Conservation (phyloP, 2,888 invertebrate genomes). For the Stenichneumon culpator region DNA sequence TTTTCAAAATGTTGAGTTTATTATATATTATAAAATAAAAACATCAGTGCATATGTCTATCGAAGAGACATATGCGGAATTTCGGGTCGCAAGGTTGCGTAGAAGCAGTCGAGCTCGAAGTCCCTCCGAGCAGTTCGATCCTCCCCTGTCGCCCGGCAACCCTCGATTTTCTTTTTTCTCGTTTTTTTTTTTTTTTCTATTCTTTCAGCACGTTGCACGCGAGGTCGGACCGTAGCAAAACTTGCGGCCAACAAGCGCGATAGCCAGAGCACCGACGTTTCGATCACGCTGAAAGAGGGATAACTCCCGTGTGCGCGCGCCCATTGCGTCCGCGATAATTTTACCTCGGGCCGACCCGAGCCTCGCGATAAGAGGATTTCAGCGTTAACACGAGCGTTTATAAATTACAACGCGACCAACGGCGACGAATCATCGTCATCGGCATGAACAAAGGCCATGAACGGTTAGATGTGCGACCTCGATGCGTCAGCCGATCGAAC, state of each 20-base stretch:
- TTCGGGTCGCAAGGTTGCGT: not conserved
- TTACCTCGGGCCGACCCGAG: conserved; percentile 63
- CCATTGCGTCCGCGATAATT: conserved; percentile 68
- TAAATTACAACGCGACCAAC: conserved; percentile 71
- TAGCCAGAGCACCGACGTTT: conserved; percentile 2
- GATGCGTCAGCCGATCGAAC: conserved; percentile 46
- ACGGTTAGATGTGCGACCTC: conserved; percentile 45
- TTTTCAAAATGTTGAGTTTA: not conserved
- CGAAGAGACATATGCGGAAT: not conserved
- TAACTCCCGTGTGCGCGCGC: conserved; percentile 34
- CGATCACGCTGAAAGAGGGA: conserved; percentile 23
- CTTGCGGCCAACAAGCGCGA: conserved; percentile 49
- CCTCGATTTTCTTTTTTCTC: conserved; percentile 28
- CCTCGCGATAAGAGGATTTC: conserved; percentile 69
- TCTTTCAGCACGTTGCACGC: conserved; percentile 61
- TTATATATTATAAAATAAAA: no score
- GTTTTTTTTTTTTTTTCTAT: conserved; percentile 7
- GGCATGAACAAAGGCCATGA: conserved; percentile 23
- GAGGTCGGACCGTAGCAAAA: conserved; percentile 67
- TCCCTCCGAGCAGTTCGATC: not conserved
- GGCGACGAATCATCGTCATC: conserved; percentile 72
- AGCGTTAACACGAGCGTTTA: conserved; percentile 67
- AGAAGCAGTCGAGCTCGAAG: not conserved
- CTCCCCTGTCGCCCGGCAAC: not conserved
- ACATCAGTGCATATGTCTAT: not conserved